Conservation (phyloP, 1,140 invertebrate species). For the Lepidurus packardi region DNA sequence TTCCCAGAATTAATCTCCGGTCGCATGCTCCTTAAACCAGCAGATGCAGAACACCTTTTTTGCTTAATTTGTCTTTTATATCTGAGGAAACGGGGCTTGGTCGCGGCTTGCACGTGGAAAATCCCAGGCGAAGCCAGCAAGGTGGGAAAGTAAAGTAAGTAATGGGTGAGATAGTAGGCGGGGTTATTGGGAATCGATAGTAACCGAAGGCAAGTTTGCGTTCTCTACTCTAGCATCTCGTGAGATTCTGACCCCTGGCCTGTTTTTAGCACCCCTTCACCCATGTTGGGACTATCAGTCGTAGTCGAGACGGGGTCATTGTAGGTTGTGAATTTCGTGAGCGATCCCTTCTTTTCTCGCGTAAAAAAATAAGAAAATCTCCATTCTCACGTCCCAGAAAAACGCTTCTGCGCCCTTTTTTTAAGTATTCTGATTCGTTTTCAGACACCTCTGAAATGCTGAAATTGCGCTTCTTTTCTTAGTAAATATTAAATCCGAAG, state of each 20-base stretch:
- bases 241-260: conserved; percentile 13
- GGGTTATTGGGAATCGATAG: conserved; percentile 14
- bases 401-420: neutral
- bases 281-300: neutral
- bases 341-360: neutral
- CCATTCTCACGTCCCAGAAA: neutral
- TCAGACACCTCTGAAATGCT: neutral
- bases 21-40: no score
- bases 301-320: neutral
- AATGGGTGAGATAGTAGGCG: neutral
- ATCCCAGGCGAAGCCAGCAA: neutral
- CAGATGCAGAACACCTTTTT: no score
- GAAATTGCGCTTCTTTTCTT: neutral
- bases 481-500: conserved; percentile 16
- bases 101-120: neutral
- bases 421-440: neutral
- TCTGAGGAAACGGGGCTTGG: neutral
- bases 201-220: conserved; percentile 10
- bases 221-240: neutral
- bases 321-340: neutral
- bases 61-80: neutral
- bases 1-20: no score
- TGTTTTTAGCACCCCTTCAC: neutral
- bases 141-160: neutral
- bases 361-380: no score